Conservation (phyloP, 92 coral and sea anemone genomes). For the Epizoanthus rinbou region DNA sequence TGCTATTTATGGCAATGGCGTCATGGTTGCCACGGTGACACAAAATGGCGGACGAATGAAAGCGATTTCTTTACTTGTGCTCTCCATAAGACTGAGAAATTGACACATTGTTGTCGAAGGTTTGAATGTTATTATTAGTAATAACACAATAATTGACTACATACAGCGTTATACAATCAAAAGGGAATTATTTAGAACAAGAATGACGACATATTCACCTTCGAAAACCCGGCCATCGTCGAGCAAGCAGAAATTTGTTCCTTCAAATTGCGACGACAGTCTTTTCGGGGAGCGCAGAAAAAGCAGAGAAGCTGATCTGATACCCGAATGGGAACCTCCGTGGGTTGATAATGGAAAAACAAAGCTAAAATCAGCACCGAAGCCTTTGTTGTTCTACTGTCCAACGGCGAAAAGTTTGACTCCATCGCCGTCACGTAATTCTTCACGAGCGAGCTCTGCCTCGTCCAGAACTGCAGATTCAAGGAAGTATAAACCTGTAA, state of each 20-base stretch:
- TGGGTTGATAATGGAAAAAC: conserved; percentile 77
- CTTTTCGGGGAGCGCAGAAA: conserved; percentile 84
- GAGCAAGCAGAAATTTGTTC: conserved; percentile 57
- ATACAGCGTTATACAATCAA: no score
- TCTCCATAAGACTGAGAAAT: no score
- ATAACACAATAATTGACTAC: no score
- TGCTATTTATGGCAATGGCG: no score
- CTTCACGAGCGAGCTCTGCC: conserved; percentile 42
- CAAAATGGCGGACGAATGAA: conserved; percentile 3
- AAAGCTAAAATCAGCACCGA: conserved; percentile 58
- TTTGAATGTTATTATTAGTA: no score
- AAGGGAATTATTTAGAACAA: background rate
- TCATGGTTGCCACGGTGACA: conserved; percentile 16
- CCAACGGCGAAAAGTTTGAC: conserved; percentile 54
- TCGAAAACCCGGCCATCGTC: conserved; percentile 17
- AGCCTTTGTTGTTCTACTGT: conserved; percentile 87
- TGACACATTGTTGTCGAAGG: no score
- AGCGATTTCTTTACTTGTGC: no score
- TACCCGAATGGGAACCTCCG: conserved; percentile 81
- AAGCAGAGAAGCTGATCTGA: conserved; percentile 65
- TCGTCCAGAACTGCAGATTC: conserved; percentile 38
- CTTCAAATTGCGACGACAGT: conserved; percentile 81
- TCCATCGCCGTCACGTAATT: conserved; percentile 47
- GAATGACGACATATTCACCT: conserved; percentile 20
- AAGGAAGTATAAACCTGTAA: conserved; percentile 61